Conservation (phyloP, 2,888 invertebrate species). For the Reticulitermes lucifugus region DNA sequence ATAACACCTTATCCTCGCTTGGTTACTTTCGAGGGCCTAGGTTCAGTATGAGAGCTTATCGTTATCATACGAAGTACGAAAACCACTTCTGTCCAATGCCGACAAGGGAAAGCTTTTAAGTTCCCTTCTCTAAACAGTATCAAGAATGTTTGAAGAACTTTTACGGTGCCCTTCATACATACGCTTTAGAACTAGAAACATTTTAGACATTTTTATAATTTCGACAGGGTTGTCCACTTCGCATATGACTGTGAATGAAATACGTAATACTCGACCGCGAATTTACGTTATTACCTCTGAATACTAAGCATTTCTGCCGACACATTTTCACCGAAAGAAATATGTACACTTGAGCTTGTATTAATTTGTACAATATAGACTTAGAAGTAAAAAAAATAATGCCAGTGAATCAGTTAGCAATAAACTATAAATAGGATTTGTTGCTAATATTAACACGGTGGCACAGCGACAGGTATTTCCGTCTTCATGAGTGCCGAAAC, state of each 20-base stretch:
- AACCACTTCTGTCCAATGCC: conserved; percentile 22
- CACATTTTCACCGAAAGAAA: too few species aligned
- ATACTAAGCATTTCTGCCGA: too few species aligned
- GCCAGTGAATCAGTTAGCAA: background rate
- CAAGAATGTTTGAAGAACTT: background rate
- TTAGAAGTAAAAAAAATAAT: background rate
- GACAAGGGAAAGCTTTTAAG: conserved; percentile 23
- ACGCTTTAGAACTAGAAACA: background rate
- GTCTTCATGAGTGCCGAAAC: conserved; percentile 11
- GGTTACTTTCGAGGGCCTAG: background rate
- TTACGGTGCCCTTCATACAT: background rate
- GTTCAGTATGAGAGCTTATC: conserved; percentile 18
- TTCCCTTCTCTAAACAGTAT: conserved; percentile 9
- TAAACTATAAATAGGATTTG: conserved; percentile 7
- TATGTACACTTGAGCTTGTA: too few species aligned
- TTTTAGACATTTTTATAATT: background rate
- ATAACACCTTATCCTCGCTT: background rate
- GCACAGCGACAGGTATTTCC: conserved; percentile 2
- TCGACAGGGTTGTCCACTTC: background rate
- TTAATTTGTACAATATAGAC: background rate
- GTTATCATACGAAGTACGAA: background rate
- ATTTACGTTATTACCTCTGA: too few species aligned
- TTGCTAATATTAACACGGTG: background rate
- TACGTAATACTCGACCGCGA: too few species aligned
- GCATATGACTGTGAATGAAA: too few species aligned